Base-by-base conservation (phyloP, 2,797 vertebrate species). In the Esox masquinongy region DNA sequence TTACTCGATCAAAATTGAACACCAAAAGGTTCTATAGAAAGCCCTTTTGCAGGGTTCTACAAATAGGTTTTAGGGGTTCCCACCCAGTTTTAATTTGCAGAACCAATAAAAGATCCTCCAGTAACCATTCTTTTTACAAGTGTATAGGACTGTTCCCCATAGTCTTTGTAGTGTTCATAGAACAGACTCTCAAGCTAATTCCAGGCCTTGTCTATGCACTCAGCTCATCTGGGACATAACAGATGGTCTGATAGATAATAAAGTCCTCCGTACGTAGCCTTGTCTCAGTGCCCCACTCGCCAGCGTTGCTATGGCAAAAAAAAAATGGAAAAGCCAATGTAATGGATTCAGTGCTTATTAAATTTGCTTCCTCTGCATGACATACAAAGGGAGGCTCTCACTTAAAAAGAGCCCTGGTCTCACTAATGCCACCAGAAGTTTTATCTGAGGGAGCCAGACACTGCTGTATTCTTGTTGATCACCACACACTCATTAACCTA, bases 311-410 rank as follows among this genome's bases (percentile, higher is more conserved):
- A 94, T 95, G 94, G 94, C 86, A 91, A 93, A 90, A 91, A 82
- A 74, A 80, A 39, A 72, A 59, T 89, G 87, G 90, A 89, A 88
- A 87, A 76, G 83, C 74, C 80, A 47, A 86, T 80, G 91, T 90
- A 95, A 94, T 92, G 87, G 91, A 94, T 94, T 92, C 92, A 83
- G 77, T 82, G 91, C 92, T 95, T 95, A 94, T 95, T 93, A 94
- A 93, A 94, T 90, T 94, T 94, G 90, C 82, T 90, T 92, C 91
- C 90, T 90, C 91, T 92, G 90, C 92, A 88, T 90, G 87, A 9
- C 89, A 90, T 85, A 90, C 92, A 94, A 94, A 95, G 92, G 93
- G 90, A 91, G 91, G 91, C 82, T 91, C 86, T 89, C 85, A 84
- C 90, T 88, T 90, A 85, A 89, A 89, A 87, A 91, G 84, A 87